These are phyloP conservation scores for Ophiothrix spiculata DNA, from an alignment of 35 echinoderm and acorn worm species.

Conservation along the genomic window DNA sequence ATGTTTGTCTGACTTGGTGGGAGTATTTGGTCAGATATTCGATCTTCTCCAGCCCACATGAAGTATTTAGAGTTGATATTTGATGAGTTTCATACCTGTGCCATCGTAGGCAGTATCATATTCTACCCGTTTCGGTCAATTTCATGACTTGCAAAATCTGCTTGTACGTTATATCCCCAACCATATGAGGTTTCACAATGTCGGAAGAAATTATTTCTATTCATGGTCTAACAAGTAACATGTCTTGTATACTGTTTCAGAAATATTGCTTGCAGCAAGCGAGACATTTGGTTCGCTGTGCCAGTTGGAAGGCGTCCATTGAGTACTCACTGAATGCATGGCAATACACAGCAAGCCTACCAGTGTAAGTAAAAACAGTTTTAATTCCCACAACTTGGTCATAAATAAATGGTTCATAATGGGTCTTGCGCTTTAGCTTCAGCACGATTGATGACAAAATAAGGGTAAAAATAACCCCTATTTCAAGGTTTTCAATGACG, in stretches of 20 bases:
- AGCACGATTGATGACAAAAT: neutral
- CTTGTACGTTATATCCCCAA: too few relatives aligned
- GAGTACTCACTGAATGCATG: constrained; percentile 50
- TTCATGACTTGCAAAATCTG: too few relatives aligned
- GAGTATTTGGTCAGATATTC: too few relatives aligned
- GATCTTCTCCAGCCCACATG: too few relatives aligned
- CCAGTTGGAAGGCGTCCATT: constrained; percentile 43
- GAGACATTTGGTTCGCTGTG: constrained; percentile 28
- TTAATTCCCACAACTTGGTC: neutral
- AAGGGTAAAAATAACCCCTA: neutral
- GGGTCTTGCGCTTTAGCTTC: neutral
- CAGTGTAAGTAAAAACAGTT: constrained; percentile 44
- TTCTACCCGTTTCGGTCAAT: too few relatives aligned
- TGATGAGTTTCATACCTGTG: too few relatives aligned
- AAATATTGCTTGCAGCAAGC: constrained; percentile 59
- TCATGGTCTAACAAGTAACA: too few relatives aligned
- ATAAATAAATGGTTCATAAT: neutral
- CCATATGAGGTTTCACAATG: too few relatives aligned
- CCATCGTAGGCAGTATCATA: too few relatives aligned
- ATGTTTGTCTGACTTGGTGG: too few relatives aligned
- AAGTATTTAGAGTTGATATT: too few relatives aligned
- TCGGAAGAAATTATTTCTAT: too few relatives aligned
- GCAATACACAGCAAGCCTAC: constrained; percentile 44
- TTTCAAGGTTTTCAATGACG: neutral
- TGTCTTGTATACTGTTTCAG: constrained; percentile 46